Conservation (phyloP, 2,888 invertebrate species). For the Ypsolopha sequella region DNA sequence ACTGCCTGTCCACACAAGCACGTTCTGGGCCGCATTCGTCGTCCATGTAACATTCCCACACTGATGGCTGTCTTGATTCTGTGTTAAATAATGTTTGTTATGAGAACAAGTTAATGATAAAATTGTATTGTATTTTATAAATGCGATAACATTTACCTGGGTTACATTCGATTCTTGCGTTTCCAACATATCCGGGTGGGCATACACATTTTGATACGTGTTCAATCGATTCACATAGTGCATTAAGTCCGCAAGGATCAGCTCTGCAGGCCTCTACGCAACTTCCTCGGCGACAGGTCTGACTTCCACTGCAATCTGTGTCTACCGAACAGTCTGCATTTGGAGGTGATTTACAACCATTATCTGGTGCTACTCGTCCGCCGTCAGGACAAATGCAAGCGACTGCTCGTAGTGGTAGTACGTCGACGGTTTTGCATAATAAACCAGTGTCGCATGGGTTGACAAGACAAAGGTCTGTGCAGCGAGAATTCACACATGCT, state of each 20-base stretch:
- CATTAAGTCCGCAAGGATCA: constrained; percentile 85
- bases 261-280: constrained; percentile 85
- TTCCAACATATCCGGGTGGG: constrained; percentile 82
- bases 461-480: constrained; percentile 82
- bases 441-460: constrained; percentile 84
- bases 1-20: constrained; percentile 81
- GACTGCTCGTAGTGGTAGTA: constrained; percentile 84
- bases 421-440: constrained; percentile 82
- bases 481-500: constrained; percentile 82
- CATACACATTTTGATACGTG: constrained; percentile 86
- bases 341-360: constrained; percentile 75
- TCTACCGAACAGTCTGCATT: constrained; percentile 77
- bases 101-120: too few relatives aligned
- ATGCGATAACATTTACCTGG: constrained; percentile 49
- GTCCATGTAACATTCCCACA: constrained; percentile 81
- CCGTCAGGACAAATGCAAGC: constrained; percentile 90
- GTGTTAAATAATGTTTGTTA: constrained; percentile 9
- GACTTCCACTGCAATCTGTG: constrained; percentile 79
- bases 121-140: too few relatives aligned
- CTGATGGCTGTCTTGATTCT: constrained; percentile 51
- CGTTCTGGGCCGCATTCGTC: constrained; percentile 82
- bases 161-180: constrained; percentile 83
- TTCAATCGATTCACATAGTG: constrained; percentile 80
- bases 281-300: constrained; percentile 80
- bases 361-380: constrained; percentile 79